A percentile compares a stretch with the other conserved stretches of the same genome.
These are phyloP conservation scores for Leptinotarsa defecta DNA, from an alignment of 1,140 invertebrate species.

Conservation along the genomic window DNA sequence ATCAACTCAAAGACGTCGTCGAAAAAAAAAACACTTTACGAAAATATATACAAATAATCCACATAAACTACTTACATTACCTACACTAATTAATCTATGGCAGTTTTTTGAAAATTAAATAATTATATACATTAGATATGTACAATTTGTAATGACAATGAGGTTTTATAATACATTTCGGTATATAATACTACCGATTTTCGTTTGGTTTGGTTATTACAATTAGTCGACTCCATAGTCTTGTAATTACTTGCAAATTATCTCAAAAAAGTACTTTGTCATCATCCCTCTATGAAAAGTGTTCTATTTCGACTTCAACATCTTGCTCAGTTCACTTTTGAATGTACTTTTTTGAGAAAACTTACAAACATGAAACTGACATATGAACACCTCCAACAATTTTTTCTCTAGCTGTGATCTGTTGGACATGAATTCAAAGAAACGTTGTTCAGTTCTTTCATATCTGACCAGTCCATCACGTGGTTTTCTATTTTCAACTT, in stretches of 20 bases:
- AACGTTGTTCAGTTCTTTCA: constrained; percentile 81
- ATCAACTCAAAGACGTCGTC: not conserved
- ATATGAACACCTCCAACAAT: not conserved
- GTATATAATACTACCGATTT: constrained; percentile 21
- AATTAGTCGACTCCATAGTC: not conserved
- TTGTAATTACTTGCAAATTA: not conserved
- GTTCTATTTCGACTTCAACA: not conserved
- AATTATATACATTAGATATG: constrained; percentile 19
- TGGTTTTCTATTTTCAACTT: constrained; percentile 75
- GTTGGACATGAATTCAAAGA: constrained; percentile 82
- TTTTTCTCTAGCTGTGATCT: constrained; percentile 6
- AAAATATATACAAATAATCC: constrained; percentile 11
- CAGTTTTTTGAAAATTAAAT: constrained; percentile 24
- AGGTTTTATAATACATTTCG: constrained; percentile 27
- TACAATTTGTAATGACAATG: constrained; percentile 21
- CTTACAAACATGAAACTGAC: not conserved
- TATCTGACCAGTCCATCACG: constrained; percentile 79
- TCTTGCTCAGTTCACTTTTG: not conserved
- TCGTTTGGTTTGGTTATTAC: not conserved
- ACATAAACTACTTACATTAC: not conserved
- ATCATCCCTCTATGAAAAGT: too few relatives aligned
- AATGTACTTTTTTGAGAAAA: not conserved
- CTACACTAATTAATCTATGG: constrained; percentile 11
- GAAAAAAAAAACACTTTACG: not conserved
- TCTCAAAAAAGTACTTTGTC: not conserved